These are phyloP conservation scores for Neosilurus mollespiculum DNA, from an alignment of 2,797 vertebrate species.

Conservation along the genomic window DNA sequence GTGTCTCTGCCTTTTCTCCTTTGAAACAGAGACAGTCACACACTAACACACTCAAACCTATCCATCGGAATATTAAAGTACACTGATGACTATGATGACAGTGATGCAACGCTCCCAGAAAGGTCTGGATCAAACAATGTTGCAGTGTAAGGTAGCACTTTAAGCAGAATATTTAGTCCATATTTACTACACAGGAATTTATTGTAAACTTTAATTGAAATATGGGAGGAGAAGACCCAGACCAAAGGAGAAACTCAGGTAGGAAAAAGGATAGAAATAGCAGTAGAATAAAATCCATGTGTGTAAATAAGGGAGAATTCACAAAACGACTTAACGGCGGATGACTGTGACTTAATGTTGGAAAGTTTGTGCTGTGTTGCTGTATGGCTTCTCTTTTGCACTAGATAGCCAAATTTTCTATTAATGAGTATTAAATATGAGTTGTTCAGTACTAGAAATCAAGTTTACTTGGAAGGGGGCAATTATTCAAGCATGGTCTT, in stretches of 20 bases:
- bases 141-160: slow-evolving; percentile 33
- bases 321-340: not conserved
- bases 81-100: slow-evolving; percentile 48
- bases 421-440: not conserved
- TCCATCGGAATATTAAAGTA: slow-evolving; percentile 54
- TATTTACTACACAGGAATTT: slow-evolving; percentile 22
- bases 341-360: not conserved
- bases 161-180: slow-evolving; percentile 36
- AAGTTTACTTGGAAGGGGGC: not conserved
- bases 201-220: not conserved
- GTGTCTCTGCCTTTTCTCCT: slow-evolving; percentile 15
- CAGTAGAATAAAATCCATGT: not conserved
- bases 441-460: not conserved
- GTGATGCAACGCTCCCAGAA: slow-evolving; percentile 35
- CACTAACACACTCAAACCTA: not conserved
- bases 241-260: not conserved
- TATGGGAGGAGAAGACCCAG: not conserved
- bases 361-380: not conserved
- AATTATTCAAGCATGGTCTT: not conserved
- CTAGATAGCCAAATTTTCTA: not conserved
- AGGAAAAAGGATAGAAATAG: not conserved
- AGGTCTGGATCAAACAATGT: slow-evolving; percentile 42
- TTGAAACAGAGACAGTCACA: slow-evolving; percentile 4
- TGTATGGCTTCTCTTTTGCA: not conserved
- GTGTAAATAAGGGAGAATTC: not conserved